Conservation (phyloP, 2,797 vertebrate genomes). For the Sebastolobus altivelis region DNA sequence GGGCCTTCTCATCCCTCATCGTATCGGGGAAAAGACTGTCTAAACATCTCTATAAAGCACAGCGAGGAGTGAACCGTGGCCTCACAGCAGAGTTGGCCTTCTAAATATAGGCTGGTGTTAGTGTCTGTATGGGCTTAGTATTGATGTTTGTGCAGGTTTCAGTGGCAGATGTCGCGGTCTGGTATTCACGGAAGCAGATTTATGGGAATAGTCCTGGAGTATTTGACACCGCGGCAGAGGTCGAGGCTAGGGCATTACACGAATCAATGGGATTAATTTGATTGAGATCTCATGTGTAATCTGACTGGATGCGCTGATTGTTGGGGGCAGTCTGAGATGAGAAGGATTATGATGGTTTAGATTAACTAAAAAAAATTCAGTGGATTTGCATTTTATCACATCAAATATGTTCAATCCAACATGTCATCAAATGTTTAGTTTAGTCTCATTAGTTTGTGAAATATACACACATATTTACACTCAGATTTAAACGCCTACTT, state of each 20-base stretch:
- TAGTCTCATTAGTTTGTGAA: not conserved
- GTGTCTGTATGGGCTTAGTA: conserved; percentile 67
- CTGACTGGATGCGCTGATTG: conserved; percentile 68
- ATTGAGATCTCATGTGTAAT: conserved; percentile 78
- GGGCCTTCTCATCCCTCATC: conserved; percentile 62
- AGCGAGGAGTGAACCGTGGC: conserved; percentile 36
- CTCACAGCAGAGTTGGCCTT: conserved; percentile 31
- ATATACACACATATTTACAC: not conserved
- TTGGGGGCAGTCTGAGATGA: conserved; percentile 64
- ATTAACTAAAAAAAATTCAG: conserved; percentile 61
- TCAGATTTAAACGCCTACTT: not conserved
- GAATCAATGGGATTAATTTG: conserved; percentile 82
- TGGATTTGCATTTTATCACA: conserved; percentile 4
- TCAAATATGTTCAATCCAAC: conserved; percentile 22
- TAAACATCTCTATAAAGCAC: conserved; percentile 41
- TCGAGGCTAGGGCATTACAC: conserved; percentile 68
- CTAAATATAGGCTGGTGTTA: conserved; percentile 73
- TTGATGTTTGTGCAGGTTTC: conserved; percentile 80
- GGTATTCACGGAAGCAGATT: conserved; percentile 73
- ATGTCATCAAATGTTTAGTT: conserved; percentile 16
- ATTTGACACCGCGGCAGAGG: conserved; percentile 67
- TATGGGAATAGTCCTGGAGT: conserved; percentile 63
- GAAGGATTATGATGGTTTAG: conserved; percentile 75
- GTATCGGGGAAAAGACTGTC: conserved; percentile 39
- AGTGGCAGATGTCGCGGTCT: conserved; percentile 75